These are phyloP conservation scores for Caenorhabditis afra DNA, from an alignment of 2,888 invertebrate genomes.

Conservation along the genomic window DNA sequence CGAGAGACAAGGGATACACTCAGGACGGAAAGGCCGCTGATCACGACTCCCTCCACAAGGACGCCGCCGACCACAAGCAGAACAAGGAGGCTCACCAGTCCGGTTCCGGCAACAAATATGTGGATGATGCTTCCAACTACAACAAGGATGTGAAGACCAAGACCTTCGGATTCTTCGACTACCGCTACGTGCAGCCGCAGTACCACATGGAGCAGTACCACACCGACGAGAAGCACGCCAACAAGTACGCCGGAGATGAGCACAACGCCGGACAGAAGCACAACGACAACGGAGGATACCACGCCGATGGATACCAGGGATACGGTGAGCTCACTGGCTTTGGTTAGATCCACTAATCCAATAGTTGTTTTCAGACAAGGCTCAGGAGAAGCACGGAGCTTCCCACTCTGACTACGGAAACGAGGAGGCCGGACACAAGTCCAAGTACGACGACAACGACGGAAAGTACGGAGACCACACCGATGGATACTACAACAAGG, in stretches of 20 bases:
- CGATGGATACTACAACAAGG: conserved; percentile 69
- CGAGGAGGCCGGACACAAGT: conserved; percentile 70
- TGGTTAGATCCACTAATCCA: neutral
- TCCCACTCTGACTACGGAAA: conserved; percentile 66
- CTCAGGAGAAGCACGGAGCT: conserved; percentile 65
- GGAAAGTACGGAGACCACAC: conserved; percentile 63
- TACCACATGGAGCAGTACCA: conserved; percentile 77
- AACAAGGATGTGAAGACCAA: conserved; percentile 74
- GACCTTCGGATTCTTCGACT: conserved; percentile 76
- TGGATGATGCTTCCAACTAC: conserved; percentile 67
- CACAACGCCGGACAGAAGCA: conserved; percentile 69
- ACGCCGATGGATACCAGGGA: conserved; percentile 62
- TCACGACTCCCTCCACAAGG: conserved; percentile 63
- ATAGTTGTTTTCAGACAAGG: conserved; percentile 61
- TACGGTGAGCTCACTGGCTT: conserved; percentile 42
- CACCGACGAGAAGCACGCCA: conserved; percentile 75
- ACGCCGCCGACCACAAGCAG: conserved; percentile 62
- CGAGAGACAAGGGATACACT: conserved; percentile 54
- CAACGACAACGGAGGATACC: conserved; percentile 64
- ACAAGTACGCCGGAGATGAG: conserved; percentile 71
- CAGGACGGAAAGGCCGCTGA: conserved; percentile 62
- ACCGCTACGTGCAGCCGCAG: conserved; percentile 75
- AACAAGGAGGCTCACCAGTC: conserved; percentile 64
- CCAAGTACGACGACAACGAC: conserved; percentile 61
- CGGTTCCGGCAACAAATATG: conserved; percentile 66